phyloP scores from a whole-genome alignment of 2,113 vertebrate genomes.

The Accipiter cooperii region DNA sequence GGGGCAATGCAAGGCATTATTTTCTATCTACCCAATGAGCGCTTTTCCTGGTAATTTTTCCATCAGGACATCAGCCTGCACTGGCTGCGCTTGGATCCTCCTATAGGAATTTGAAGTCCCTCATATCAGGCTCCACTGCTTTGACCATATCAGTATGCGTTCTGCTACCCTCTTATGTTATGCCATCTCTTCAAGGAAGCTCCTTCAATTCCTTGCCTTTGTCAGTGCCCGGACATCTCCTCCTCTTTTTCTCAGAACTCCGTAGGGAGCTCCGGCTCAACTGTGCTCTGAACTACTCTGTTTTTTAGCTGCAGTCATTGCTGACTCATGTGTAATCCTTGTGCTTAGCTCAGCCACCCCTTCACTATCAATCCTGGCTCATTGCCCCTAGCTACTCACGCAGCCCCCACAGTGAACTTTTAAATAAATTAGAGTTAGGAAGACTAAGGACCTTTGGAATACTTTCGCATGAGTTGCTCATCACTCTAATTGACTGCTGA shows the following conservation, averaged over 20 bases:
- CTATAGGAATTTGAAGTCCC: neutral
- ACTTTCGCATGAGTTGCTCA: neutral
- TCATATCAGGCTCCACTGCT: neutral
- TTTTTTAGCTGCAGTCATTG: neutral
- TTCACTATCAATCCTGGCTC: neutral
- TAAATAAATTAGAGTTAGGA: slow-evolving; percentile 26
- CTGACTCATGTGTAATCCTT: slow-evolving; percentile 3
- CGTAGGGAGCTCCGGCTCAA: neutral
- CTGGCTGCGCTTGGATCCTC: neutral
- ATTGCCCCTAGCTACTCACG: neutral
- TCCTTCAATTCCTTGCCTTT: neutral
- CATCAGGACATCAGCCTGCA: neutral
- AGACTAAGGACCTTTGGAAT: neutral
- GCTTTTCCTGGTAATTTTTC: neutral
- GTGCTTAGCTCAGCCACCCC: slow-evolving; percentile 35
- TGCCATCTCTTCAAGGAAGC: neutral
- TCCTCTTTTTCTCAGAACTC: neutral
- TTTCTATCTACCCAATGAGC: neutral
- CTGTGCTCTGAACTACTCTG: neutral
- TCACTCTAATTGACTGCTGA: neutral
- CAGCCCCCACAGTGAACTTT: neutral
- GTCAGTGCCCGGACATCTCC: neutral
- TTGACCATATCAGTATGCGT: neutral
- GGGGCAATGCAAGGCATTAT: neutral
- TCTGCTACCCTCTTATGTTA: neutral